Evolutionary conservation across 2,113 vertebrate genomes (phyloP).

Genomic region (Corythoichthys haematopterus): DNA sequence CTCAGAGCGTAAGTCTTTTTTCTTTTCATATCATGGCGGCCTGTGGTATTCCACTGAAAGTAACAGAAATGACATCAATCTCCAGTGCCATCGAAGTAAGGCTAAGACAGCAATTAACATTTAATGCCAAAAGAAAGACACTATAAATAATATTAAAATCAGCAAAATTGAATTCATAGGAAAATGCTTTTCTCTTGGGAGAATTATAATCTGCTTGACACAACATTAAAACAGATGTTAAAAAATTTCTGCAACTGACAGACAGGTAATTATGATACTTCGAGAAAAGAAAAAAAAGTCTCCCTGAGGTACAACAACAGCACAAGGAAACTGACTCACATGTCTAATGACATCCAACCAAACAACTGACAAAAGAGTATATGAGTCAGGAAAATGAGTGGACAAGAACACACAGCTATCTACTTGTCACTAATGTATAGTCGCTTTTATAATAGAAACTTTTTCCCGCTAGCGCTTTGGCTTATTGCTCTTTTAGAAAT

Average conservation of each 20-base stretch:
- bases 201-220: neutral
- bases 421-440: neutral
- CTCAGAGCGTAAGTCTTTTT: neutral
- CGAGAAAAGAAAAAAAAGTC: neutral
- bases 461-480: neutral
- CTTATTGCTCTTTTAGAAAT: neutral
- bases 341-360: conserved; percentile 6
- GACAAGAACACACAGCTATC: neutral
- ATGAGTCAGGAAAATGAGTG: conserved; percentile 10
- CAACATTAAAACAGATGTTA: neutral
- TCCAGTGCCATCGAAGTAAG: neutral
- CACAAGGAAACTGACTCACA: conserved; percentile 7
- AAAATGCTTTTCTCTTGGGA: neutral
- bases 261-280: neutral
- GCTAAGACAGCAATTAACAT: conserved; percentile 4
- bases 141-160: neutral
- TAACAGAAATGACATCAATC: conserved; percentile 8
- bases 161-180: neutral
- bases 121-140: conserved; percentile 15
- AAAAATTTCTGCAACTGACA: neutral
- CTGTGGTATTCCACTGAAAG: conserved; percentile 5
- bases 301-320: neutral
- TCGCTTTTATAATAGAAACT: neutral
- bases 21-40: neutral
- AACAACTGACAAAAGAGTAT: neutral